A percentile compares a stretch with the other conserved stretches of the same genome.
Evolutionary conservation across 2,888 invertebrate genomes (phyloP).

Genomic region (Nasonia oneida): DNA sequence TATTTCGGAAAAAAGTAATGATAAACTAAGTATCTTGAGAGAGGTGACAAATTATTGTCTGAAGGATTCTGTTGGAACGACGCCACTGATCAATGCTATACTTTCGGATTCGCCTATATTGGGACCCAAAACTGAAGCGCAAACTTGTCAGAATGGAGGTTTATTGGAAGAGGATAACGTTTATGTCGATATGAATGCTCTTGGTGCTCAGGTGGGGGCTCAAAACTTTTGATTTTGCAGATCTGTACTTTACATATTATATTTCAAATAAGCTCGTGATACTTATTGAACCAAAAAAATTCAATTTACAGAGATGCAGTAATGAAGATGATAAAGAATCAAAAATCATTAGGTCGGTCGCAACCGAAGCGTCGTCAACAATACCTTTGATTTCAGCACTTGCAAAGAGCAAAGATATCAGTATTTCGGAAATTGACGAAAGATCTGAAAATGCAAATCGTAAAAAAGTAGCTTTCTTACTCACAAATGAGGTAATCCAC

Average conservation of each 20-base stretch:
- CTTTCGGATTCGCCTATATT: conserved; percentile 73
- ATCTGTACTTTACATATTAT: background rate
- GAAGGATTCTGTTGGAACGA: conserved; percentile 68
- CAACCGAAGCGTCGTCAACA: background rate
- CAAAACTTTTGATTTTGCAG: background rate
- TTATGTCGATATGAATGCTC: conserved; percentile 73
- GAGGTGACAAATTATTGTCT: conserved; percentile 67
- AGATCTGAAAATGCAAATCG: background rate
- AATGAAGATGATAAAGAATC: conserved; percentile 18
- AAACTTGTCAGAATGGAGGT: conserved; percentile 45
- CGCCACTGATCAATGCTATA: conserved; percentile 73
- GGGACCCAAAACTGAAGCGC: conserved; percentile 66
- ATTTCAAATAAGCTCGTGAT: background rate
- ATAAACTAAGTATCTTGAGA: conserved; percentile 62
- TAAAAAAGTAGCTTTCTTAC: conserved; percentile 55
- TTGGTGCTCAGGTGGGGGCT: conserved; percentile 64
- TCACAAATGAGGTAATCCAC: conserved; percentile 49
- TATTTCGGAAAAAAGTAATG: conserved; percentile 23
- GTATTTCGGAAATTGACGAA: background rate
- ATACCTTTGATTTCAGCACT: background rate
- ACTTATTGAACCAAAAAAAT: background rate
- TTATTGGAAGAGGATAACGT: conserved; percentile 69
- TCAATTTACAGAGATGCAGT: conserved; percentile 56
- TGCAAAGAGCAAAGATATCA: conserved; percentile 10
- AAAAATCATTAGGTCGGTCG: background rate